Evolutionary conservation across 1,140 invertebrate genomes (phyloP).

Genomic region (Dendrolimus punctatus): DNA sequence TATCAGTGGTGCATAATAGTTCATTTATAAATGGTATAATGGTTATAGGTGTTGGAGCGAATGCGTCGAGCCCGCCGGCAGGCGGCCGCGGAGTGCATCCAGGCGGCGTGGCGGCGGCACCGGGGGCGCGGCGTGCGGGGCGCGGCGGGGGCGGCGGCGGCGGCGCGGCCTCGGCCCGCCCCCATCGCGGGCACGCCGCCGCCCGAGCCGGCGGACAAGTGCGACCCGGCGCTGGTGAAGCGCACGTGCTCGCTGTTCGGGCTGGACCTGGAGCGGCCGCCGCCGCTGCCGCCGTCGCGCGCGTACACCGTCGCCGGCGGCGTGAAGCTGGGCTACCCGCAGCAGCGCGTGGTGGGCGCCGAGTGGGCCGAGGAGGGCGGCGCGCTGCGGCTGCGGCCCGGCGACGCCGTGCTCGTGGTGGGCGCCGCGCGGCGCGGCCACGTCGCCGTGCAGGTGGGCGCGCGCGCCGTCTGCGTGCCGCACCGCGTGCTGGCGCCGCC

Average conservation of each 20-base stretch:
- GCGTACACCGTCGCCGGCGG: slow-evolving; percentile 93
- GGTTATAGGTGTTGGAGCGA: slow-evolving; percentile 74
- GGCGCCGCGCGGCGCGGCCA: slow-evolving; percentile 52
- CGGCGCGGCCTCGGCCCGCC: slow-evolving; percentile 81
- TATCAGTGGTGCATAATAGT: no score
- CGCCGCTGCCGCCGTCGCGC: slow-evolving; percentile 90
- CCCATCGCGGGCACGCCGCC: slow-evolving; percentile 86
- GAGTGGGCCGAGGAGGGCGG: slow-evolving; percentile 80
- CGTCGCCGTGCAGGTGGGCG: slow-evolving; percentile 41
- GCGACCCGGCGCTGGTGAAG: slow-evolving; percentile 77
- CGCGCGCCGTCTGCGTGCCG: slow-evolving; percentile 43
- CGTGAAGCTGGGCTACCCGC: slow-evolving; percentile 94
- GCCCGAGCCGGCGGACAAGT: slow-evolving; percentile 44
- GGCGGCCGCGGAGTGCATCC: slow-evolving; percentile 83
- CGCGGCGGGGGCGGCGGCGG: slow-evolving; percentile 52
- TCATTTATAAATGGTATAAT: background rate
- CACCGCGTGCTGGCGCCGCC: slow-evolving; percentile 50
- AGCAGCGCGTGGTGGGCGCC: slow-evolving; percentile 92
- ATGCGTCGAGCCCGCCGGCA: slow-evolving; percentile 83
- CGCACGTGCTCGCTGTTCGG: slow-evolving; percentile 93
- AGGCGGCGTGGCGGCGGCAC: slow-evolving; percentile 89
- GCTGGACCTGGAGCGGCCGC: slow-evolving; percentile 90
- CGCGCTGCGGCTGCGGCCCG: slow-evolving; percentile 62
- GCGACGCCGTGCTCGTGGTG: slow-evolving; percentile 56
- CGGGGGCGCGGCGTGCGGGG: slow-evolving; percentile 15